phyloP scores from a whole-genome alignment of 2,797 vertebrate species.

The Parauchenoglanis punctatus region DNA sequence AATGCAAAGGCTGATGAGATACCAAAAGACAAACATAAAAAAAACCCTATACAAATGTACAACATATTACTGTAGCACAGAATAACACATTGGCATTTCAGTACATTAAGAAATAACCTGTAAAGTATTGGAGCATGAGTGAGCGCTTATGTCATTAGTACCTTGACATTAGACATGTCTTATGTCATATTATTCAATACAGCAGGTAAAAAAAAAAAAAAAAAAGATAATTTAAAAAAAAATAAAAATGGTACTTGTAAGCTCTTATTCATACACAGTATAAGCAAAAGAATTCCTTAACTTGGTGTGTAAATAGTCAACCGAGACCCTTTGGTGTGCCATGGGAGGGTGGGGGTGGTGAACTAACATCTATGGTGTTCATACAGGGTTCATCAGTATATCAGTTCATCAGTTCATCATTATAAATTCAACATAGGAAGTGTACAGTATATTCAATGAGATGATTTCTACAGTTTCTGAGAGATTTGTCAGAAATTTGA shows the following conservation, averaged over 20 bases:
- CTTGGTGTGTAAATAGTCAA: no score
- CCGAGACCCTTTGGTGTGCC: no score
- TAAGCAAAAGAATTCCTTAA: no score
- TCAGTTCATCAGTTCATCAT: conserved; percentile 1
- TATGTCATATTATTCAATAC: no score
- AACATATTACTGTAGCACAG: neutral
- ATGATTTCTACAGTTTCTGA: neutral
- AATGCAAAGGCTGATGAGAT: neutral
- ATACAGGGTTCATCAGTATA: neutral
- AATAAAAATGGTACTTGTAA: no score
- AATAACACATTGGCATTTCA: neutral
- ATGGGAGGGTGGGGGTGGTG: no score
- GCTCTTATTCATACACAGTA: no score
- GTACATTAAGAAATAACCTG: neutral
- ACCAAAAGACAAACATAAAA: neutral
- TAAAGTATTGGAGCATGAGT: neutral
- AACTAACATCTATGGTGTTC: no score
- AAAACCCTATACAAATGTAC: neutral
- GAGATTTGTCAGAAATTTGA: neutral
- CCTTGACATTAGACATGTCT: no score
- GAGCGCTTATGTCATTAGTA: neutral
- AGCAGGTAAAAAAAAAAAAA: no score
- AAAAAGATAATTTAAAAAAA: no score
- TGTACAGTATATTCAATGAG: neutral
- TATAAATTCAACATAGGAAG: neutral